Base-by-base conservation (phyloP, 2,888 invertebrate genomes). In the Andricus quercusramuli region DNA sequence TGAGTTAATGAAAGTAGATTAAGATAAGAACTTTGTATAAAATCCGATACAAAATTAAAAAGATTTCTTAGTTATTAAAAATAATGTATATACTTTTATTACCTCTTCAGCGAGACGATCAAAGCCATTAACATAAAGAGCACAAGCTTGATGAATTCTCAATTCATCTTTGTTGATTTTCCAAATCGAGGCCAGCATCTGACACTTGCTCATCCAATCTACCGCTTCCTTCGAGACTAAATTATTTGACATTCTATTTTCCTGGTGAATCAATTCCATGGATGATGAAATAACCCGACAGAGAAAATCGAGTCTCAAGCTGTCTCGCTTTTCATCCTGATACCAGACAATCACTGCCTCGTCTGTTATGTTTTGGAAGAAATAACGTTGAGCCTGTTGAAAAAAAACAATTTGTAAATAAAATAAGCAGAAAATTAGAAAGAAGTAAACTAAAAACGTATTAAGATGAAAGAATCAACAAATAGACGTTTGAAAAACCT, bases 131-230 rank as follows among this genome's bases (percentile, higher is more conserved):
- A 94, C 93, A 87, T 95, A 95, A 67, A 95, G 93, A 89, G 94
- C 94, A 88, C 94, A 94, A 82, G 97, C 96, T 94, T 98, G 97
- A 92, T 96, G 96, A 78, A 97, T 94, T 85, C 96, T 94, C 65
- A 98, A 93, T 70, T 95, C 94, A 88, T 97, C 97, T 22, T 94
- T 93, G 85, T 97, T 96, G 78, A 98, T 93, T 83, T 95, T 95
- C 97, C 98, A 98, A 78, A 96, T 94, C 41, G 95, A 94, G 0
- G 97, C 96, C 78, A 98, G 92, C 15, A 94, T 93, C 66, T 95
- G 93, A 78, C 97, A 95, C 86, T 95, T 95, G 78, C 95, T 94
- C 93, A 97, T 96, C 96, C 97, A 98, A 25, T 92, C 90, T 65
- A 94, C 93, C 87, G 94, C 88, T 94, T 93, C 84, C 78, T 90